Evolutionary conservation across 2,888 invertebrate species (phyloP), one percentile per base, ranked within the genome.

Genomic region (Temnothorax unifasciatus): DNA sequence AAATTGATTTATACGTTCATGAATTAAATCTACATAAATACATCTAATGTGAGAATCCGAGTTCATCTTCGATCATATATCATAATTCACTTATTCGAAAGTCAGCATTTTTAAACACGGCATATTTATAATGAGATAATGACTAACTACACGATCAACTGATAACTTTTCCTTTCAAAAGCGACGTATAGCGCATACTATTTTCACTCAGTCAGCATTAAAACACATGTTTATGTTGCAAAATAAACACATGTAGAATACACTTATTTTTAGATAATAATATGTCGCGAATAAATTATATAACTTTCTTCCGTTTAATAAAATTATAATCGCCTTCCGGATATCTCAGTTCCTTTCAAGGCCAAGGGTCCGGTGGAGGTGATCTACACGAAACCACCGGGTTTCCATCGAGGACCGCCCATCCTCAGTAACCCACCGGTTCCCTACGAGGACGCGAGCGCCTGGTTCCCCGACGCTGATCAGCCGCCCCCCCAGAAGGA

Each of bases 321-420:
- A 0, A n/a, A 38, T 34, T 9, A 34, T 34, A 34, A 47, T 59
- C 21, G 2, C 1, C 18, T 47, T 59, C 18, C 25, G 29, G 13
- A 57, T 9, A 6, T 54, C 15, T 38, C 38, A 81, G 79, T 81
- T 18, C 89, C 88, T 8, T 86, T 83, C 68, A 90, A 90, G 68
- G 73, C 73, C 11, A 90, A 91, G 34, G 64, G 86, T 0, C 92
- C 93, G 0, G 74, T 92, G 6, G 94, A 94, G 77, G 83, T 93
- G 21, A 94, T 94, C 29, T 94, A 94, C 82, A 93, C 94, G 11
- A 92, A 89, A 71, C 94, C 94, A 63, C 92, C 92, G 2, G 92
- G 92, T n/a, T 90, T 89, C 21, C 85, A 86, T 38, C 85, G 88
- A 8, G 85, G 88, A 1, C 88, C 92, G 5, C 82, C 89, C 2